phyloP scores from a whole-genome alignment of 2,797 vertebrate genomes.

The Poeciliopsis presidionis region DNA sequence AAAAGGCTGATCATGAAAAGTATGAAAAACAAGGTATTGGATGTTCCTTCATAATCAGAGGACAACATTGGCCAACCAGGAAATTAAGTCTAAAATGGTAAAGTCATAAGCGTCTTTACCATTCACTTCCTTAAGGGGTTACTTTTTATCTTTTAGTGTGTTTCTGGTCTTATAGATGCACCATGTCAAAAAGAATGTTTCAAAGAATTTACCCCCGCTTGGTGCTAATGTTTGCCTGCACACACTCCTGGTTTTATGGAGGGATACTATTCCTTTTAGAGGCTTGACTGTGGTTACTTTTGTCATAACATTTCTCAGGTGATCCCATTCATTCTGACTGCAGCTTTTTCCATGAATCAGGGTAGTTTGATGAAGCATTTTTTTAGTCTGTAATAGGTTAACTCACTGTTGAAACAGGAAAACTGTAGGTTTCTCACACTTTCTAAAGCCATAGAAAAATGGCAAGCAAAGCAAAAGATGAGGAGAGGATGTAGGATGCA shows the following conservation, averaged over 20 bases:
- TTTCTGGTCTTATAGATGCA: too few relatives aligned
- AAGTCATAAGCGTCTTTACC: too few relatives aligned
- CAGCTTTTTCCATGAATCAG: background rate
- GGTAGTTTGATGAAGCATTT: background rate
- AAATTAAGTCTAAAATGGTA: too few relatives aligned
- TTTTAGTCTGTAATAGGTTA: background rate
- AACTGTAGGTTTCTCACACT: background rate
- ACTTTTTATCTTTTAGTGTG: too few relatives aligned
- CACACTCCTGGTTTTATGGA: background rate
- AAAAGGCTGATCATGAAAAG: too few relatives aligned
- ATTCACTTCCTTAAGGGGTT: too few relatives aligned
- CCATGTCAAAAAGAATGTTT: background rate
- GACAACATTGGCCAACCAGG: too few relatives aligned
- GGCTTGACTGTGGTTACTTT: background rate
- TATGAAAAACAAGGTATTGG: too few relatives aligned
- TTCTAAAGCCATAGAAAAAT: background rate
- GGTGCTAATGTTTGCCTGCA: background rate
- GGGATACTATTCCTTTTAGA: background rate
- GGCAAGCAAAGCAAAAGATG: background rate
- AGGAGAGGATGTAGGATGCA: conserved; percentile 16
- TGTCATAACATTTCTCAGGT: background rate
- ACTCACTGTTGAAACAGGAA: background rate
- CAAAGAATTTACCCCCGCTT: background rate
- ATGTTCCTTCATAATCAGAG: too few relatives aligned
- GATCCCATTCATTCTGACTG: background rate